phyloP scores from a whole-genome alignment of 2,797 vertebrate genomes.

The Phrynocephalus guinanensis region DNA sequence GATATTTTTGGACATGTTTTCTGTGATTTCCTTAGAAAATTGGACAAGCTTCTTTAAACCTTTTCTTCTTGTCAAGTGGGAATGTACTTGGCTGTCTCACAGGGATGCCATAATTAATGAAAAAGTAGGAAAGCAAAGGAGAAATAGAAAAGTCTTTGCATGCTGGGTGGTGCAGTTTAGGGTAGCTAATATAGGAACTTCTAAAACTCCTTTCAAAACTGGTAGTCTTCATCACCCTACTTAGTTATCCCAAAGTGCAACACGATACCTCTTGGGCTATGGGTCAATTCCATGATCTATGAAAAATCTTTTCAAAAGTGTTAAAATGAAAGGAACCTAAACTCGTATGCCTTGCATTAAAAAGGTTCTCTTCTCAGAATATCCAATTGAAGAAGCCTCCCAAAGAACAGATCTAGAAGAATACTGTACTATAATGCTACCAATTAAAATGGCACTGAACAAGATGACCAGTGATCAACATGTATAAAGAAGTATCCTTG shows the following conservation, averaged over 20 bases:
- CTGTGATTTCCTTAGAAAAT: constrained; percentile 34
- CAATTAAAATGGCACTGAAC: background rate
- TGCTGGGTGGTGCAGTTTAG: constrained; percentile 44
- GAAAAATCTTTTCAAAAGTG: background rate
- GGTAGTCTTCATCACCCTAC: constrained; percentile 34
- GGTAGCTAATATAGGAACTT: background rate
- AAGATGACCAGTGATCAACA: background rate
- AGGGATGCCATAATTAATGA: constrained; percentile 51
- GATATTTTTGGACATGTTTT: background rate
- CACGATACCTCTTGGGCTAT: accelerated
- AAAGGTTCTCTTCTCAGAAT: background rate
- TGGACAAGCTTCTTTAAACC: constrained; percentile 30
- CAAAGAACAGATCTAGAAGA: background rate
- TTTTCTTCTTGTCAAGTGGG: constrained; percentile 44
- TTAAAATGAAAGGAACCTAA: constrained; percentile 13
- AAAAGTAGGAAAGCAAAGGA: constrained; percentile 36
- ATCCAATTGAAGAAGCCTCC: background rate
- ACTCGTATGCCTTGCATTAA: background rate
- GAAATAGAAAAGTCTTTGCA: constrained; percentile 43
- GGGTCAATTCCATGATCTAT: constrained; percentile 31
- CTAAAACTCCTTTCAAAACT: constrained; percentile 36
- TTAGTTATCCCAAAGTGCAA: constrained; percentile 32
- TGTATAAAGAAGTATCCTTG: constrained; percentile 24
- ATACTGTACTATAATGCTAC: background rate
- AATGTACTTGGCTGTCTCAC: constrained; percentile 66